phyloP scores from a whole-genome alignment of 2,113 vertebrate genomes.

The Catharus minimus region DNA sequence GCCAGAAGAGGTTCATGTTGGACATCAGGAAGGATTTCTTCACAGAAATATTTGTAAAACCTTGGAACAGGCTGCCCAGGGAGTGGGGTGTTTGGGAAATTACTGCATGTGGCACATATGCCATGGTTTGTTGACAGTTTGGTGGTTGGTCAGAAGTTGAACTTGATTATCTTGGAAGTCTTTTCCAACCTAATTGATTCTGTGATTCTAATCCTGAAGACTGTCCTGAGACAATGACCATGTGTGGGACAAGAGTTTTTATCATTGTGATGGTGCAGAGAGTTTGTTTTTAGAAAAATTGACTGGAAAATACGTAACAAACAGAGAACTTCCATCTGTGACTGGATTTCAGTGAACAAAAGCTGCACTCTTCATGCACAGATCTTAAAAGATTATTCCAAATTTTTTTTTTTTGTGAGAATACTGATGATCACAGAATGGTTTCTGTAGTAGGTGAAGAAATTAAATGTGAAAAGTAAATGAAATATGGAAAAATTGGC shows the following conservation, averaged over 20 bases:
- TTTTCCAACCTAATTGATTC: background rate
- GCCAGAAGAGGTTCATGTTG: background rate
- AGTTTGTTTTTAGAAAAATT: background rate
- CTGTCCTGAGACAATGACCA: fast-evolving
- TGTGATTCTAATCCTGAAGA: background rate
- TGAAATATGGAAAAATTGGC: background rate
- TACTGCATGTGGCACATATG: background rate
- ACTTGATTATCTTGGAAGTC: background rate
- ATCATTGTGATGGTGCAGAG: background rate
- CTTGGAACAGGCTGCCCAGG: background rate
- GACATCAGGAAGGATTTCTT: background rate
- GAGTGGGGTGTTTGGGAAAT: background rate
- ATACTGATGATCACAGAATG: background rate
- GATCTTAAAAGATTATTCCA: background rate
- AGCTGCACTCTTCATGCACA: background rate
- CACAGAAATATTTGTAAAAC: background rate
- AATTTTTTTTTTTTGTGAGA: background rate
- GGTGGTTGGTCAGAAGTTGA: background rate
- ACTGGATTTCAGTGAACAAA: background rate
- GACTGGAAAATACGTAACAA: background rate
- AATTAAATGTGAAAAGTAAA: background rate
- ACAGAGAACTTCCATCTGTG: background rate
- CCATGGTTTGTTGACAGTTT: background rate
- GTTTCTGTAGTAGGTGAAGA: background rate
- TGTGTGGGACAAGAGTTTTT: background rate